A percentile compares a stretch with the other conserved stretches of the same genome.
These are phyloP conservation scores for Adrianichthys oophorus DNA, from an alignment of 2,797 vertebrate species.

Conservation along the genomic window DNA sequence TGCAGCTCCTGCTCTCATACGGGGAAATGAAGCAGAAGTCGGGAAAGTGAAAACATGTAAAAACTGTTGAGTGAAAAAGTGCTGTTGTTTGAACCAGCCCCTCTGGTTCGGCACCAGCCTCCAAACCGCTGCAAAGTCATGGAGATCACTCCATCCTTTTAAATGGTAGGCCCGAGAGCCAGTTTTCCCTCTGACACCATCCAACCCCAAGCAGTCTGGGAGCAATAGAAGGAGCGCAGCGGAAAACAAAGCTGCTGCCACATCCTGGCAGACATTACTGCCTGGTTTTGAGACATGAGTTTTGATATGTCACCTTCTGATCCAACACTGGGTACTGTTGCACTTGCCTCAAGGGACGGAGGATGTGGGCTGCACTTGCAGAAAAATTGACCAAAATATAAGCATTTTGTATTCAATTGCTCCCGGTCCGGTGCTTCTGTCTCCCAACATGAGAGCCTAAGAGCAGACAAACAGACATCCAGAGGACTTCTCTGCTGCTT, in stretches of 20 bases:
- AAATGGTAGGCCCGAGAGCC: conserved; percentile 83
- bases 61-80: conserved; percentile 76
- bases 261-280: conserved; percentile 75
- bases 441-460: conserved; percentile 71
- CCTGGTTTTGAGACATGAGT: conserved; percentile 82
- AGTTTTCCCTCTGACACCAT: conserved; percentile 85
- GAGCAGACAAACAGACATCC: conserved; percentile 86
- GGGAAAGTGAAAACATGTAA: conserved; percentile 45
- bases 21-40: conserved; percentile 30
- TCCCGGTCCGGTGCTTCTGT: conserved; percentile 80
- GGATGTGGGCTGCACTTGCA: conserved; percentile 69
- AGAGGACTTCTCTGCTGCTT: conserved; percentile 65
- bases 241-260: conserved; percentile 69
- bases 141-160: conserved; percentile 91
- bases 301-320: conserved; percentile 96
- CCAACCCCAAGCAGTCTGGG: conserved; percentile 66
- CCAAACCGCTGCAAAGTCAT: conserved; percentile 88
- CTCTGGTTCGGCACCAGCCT: conserved; percentile 92
- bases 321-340: conserved; percentile 90
- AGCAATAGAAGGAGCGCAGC: conserved; percentile 66
- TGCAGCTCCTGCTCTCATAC: conserved; percentile 12
- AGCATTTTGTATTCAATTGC: conserved; percentile 90
- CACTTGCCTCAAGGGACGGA: conserved; percentile 87
- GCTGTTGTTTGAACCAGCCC: conserved; percentile 89
- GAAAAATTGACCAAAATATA: conserved; percentile 79